These are phyloP conservation scores for Cossypha dichroa DNA, from an alignment of 2,797 vertebrate species.

Conservation along the genomic window DNA sequence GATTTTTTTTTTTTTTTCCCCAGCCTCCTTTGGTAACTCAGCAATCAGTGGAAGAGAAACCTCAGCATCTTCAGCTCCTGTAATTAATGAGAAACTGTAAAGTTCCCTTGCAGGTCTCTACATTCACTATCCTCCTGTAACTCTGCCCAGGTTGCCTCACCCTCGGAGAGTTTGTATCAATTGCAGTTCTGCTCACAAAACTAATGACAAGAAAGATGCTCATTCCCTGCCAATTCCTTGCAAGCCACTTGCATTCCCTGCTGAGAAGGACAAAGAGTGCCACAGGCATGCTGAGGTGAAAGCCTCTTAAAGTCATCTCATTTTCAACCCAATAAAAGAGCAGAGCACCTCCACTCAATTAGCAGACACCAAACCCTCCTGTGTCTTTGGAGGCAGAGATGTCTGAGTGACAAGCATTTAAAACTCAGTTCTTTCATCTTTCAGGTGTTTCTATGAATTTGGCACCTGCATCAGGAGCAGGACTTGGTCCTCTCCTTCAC, in stretches of 20 bases:
- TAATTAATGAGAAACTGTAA: background rate
- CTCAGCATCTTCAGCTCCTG: background rate
- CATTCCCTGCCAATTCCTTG: background rate
- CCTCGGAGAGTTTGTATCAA: background rate
- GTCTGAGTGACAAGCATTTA: background rate
- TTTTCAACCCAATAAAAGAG: constrained; percentile 1
- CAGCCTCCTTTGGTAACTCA: background rate
- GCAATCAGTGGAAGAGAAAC: background rate
- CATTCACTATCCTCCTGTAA: background rate
- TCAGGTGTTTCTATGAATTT: background rate
- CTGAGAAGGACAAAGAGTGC: background rate
- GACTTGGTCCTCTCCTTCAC: background rate
- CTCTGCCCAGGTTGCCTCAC: background rate
- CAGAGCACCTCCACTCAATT: background rate
- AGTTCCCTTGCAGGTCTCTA: background rate
- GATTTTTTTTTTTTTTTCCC: background rate
- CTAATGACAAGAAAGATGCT: background rate
- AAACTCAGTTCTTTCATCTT: background rate
- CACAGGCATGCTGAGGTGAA: background rate
- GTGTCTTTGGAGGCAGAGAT: background rate
- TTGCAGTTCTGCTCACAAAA: background rate
- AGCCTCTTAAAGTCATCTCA: background rate
- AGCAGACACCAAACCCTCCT: background rate
- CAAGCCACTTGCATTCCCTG: background rate
- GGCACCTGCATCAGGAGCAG: background rate